Conservation (phyloP, 2,888 invertebrate genomes). For the Brenthis daphne region DNA sequence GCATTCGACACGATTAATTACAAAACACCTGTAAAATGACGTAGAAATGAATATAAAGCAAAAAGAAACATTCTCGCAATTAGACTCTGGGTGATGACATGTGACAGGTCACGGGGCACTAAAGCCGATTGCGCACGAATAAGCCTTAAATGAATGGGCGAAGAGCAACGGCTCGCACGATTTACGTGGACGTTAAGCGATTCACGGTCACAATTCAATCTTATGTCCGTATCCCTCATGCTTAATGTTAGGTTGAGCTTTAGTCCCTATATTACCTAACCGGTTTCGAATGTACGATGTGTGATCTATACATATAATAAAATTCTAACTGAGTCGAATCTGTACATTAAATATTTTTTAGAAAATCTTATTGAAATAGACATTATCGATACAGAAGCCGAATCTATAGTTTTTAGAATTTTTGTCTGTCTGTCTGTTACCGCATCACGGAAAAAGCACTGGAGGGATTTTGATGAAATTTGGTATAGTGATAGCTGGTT, state of each 20-base stretch:
- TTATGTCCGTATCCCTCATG: conserved; percentile 40
- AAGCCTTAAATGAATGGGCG: conserved; percentile 44
- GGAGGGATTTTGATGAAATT: no score
- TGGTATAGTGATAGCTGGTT: no score
- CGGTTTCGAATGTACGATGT: neutral
- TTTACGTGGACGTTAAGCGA: conserved; percentile 46
- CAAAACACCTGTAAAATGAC: neutral
- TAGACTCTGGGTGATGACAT: conserved; percentile 37
- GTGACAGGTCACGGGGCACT: conserved; percentile 35
- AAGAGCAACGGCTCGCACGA: conserved; percentile 44
- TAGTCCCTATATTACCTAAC: conserved; percentile 21
- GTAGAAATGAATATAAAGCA: neutral
- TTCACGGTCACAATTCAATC: conserved; percentile 44
- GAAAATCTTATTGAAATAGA: no score
- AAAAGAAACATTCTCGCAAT: conserved; percentile 31
- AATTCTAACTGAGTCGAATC: no score
- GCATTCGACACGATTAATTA: no score
- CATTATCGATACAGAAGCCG: no score
- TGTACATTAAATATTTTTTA: no score
- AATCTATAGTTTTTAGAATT: no score
- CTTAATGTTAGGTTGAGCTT: conserved; percentile 28
- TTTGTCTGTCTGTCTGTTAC: no score
- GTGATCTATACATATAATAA: no score
- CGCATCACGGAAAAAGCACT: no score
- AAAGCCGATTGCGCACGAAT: conserved; percentile 43